Base-by-base conservation (phyloP, 2,888 invertebrate species). In the Dryomyza anilis region DNA sequence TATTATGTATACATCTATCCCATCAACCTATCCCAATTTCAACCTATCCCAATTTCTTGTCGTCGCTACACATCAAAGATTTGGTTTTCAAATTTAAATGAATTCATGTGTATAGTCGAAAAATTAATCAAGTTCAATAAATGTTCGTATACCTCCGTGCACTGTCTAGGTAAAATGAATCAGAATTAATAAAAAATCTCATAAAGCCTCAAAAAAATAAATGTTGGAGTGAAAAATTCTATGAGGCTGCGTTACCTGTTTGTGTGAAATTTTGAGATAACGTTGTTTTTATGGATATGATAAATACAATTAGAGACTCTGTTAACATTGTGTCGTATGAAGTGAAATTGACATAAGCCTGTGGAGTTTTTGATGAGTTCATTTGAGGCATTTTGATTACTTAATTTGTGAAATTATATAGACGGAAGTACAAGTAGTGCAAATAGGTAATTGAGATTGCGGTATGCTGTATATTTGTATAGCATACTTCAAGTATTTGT, bases 131-230 rank as follows among this genome's bases (percentile, higher is more conserved):
- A 39, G 39, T 16, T 53, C 30, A 3, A 53, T 7, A 53, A 53
- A 14, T 6, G 30, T 43, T 5, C 19, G n/a, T 25, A 23, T 19
- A 14, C 3, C 3, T 30, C 19, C 3, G 19, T 1, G 21, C 33
- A 33, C 33, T 7, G 29, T 19, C 19, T n/a, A 14, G 27, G 19
- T 21, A 58, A n/a, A 25, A 46, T 39, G 25, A 57, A n/a, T 43
- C 39, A 43, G 43, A 39, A 61, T 61, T 61, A 53, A 29, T 52
- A 43, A 60, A 53, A 53, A 21, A n/a, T n/a, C n/a, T 23, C 23
- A 53, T 61, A 53, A 61, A 61, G 19, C 25, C 16, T 39, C 23
- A 27, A 29, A 39, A 53, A 59, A 59, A 46, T 52, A 21, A n/a
- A 27, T 21, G 52, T 16, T 10, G 27, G 52, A 10, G 10, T n/a